A percentile compares a stretch with the other conserved stretches of the same genome.
These are phyloP conservation scores for Lissocephala sabroskyi DNA, from an alignment of 2,888 invertebrate species.

Conservation along the genomic window DNA sequence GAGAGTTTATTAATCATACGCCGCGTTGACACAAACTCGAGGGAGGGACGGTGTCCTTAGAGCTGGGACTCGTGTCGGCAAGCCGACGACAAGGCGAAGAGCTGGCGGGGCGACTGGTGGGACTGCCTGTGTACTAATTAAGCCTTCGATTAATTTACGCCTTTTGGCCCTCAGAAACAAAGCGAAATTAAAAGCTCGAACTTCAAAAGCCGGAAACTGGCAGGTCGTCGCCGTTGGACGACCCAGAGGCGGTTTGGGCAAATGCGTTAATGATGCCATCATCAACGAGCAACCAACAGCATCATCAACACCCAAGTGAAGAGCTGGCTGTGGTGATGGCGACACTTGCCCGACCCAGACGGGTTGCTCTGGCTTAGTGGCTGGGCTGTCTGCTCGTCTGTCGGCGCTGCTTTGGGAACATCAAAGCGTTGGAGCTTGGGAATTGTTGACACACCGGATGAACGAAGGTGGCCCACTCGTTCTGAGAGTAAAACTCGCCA, in stretches of 20 bases:
- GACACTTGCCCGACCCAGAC: conserved; percentile 30
- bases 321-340: conserved; percentile 21
- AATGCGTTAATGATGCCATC: conserved; percentile 63
- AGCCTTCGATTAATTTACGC: conserved; percentile 69
- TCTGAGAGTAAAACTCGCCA: no score
- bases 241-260: conserved; percentile 36
- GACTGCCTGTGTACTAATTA: conserved; percentile 51
- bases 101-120: conserved; percentile 4
- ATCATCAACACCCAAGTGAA: conserved; percentile 44
- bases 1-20: conserved; percentile 66
- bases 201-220: conserved; percentile 65
- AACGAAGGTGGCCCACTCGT: conserved; percentile 32
- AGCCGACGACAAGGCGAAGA: not conserved
- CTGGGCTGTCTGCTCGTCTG: conserved; percentile 15
- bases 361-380: conserved; percentile 52
- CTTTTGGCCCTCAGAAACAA: conserved; percentile 65
- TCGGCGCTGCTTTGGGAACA: conserved; percentile 31
- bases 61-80: conserved; percentile 10
- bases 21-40: conserved; percentile 41
- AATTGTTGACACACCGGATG: conserved; percentile 69
- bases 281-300: conserved; percentile 23
- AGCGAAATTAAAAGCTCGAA: conserved; percentile 57
- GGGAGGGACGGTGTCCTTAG: conserved; percentile 8
- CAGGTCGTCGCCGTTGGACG: conserved; percentile 12
- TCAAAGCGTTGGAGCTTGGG: conserved; percentile 69